These are phyloP conservation scores for Poicephalus gulielmi DNA, from an alignment of 2,113 vertebrate species.

Conservation along the genomic window DNA sequence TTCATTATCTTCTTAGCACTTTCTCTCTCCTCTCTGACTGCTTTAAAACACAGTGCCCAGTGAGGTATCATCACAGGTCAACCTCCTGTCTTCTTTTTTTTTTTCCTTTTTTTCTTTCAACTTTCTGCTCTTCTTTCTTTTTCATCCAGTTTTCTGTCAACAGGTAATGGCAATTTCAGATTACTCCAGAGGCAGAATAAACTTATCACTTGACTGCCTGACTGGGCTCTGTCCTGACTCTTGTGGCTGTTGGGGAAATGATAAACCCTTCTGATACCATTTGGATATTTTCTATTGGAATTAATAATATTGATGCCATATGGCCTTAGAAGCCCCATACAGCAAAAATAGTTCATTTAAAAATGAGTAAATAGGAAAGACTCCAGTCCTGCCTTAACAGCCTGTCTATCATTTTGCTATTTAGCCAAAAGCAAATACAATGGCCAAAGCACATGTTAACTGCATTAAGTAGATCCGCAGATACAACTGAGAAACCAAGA, in stretches of 20 bases:
- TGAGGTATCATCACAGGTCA: not conserved
- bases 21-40: not conserved
- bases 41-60: not conserved
- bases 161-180: not conserved
- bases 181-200: not conserved
- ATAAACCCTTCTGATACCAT: not conserved
- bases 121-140: not conserved
- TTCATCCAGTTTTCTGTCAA: not conserved
- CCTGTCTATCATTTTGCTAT: not conserved
- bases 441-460: fast-evolving
- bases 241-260: not conserved
- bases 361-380: not conserved
- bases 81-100: not conserved
- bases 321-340: not conserved
- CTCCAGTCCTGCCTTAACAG: not conserved
- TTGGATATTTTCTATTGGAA: not conserved
- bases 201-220: not conserved
- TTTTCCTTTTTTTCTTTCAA: not conserved
- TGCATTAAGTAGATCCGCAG: not conserved
- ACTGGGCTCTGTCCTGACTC: not conserved
- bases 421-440: not conserved
- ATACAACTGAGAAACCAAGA: not conserved
- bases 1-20: not conserved
- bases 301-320: not conserved
- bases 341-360: not conserved